Evolutionary conservation across 2,797 vertebrate genomes (phyloP).

Genomic region (Trachurus trachurus): DNA sequence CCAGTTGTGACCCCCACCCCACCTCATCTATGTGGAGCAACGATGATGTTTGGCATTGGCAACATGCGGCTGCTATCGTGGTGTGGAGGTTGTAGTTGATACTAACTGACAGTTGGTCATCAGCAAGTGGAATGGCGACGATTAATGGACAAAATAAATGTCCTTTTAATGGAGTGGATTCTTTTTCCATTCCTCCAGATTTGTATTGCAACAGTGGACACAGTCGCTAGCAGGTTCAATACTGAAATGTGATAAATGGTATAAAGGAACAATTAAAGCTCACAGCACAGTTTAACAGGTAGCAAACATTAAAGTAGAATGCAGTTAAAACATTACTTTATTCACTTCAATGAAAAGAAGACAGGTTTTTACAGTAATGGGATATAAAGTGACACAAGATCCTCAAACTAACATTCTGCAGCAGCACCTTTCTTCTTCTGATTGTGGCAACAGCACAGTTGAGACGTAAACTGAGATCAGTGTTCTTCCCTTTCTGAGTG

Average conservation of each 20-base stretch:
- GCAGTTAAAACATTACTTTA: slow-evolving; percentile 12
- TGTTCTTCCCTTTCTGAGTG: slow-evolving; percentile 32
- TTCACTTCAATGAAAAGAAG: slow-evolving; percentile 8
- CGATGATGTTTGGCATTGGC: background rate
- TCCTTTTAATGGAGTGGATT: background rate
- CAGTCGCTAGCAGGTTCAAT: slow-evolving; percentile 20
- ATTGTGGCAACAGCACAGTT: slow-evolving; percentile 11
- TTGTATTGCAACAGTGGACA: background rate
- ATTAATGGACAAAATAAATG: background rate
- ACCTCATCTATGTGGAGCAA: no score
- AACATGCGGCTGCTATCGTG: slow-evolving; percentile 26
- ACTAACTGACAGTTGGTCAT: slow-evolving; percentile 45
- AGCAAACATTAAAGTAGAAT: background rate
- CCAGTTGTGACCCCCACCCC: background rate
- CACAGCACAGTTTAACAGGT: background rate
- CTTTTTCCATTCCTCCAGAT: no score
- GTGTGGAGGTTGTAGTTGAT: slow-evolving; percentile 32
- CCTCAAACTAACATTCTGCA: background rate
- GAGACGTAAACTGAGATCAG: slow-evolving; percentile 13
- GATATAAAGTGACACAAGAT: slow-evolving; percentile 15
- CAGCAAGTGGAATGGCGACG: slow-evolving; percentile 27
- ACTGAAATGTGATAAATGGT: slow-evolving; percentile 11
- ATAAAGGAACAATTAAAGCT: slow-evolving; percentile 8
- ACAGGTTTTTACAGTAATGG: slow-evolving; percentile 37
- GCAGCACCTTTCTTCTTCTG: slow-evolving; percentile 16